Evolutionary conservation across 2,797 vertebrate genomes (phyloP), one percentile per base, ranked within the genome.

Genomic region (Ibycter americanus): DNA sequence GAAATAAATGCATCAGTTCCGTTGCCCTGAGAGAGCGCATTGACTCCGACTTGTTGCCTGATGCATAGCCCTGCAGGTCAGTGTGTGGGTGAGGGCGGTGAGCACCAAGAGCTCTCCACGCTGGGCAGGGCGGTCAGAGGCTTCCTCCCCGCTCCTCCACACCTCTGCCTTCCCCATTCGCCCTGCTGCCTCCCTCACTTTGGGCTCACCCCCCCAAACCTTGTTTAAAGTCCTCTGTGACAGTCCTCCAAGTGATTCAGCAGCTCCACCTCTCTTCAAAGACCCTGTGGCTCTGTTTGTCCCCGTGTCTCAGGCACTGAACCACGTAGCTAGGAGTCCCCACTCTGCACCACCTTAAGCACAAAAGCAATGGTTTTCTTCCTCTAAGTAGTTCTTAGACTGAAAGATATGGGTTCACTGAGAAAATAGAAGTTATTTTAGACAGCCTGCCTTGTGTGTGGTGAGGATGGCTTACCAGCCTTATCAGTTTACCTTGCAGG

Each of bases 91-190:
- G 49, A 83, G 42, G 25, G 5, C 59, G n/a, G 14, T 36, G 58
- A 67, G 38, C 13, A 16, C 23, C 0, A 0, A 77, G 23, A 16
- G 22, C 4, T 26, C 17, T 73, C 29, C 1, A 0, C 3, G 5
- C 15, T 11, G 34, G 23, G 15, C 38, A 71, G 38, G 18, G 8
- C 1, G 18, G 5, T 14, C 25, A 77, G 76, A 5, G 4, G 17
- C 11, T 78, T 49, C 15, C 20, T n/a, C 34, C 29, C 44, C 1
- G 0, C 27, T 67, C 27, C 42, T 38, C 3, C 5, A 67, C 3
- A 1, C 16, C 38, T 52, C 63, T 56, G 7, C 5, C 58, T 36
- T 65, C n/a, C 20, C 32, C 9, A 0, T 18, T 42, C 8, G 2
- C 12, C 4, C 29, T 4, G 1, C 23, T 77, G 42, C 17, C 11